Evolutionary conservation across 64 coral and sea anemone species (phyloP).

Genomic region (Dendrophyllia cribrosa): DNA sequence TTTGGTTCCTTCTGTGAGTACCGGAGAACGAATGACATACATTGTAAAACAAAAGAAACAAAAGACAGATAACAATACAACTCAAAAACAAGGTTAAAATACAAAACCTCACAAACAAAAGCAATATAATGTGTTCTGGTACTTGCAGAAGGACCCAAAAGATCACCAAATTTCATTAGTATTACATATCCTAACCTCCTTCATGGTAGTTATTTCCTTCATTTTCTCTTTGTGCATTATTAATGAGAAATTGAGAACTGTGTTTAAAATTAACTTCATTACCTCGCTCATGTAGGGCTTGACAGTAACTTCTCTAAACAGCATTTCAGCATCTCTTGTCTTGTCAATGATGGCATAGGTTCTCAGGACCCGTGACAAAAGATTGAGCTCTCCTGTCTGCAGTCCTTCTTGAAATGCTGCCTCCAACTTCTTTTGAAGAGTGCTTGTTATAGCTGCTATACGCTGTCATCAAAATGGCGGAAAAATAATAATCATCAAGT

Average conservation of each 20-base stretch:
- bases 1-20: too few relatives aligned
- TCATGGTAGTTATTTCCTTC: neutral
- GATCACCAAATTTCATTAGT: neutral
- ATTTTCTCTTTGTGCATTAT: neutral
- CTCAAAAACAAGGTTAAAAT: too few relatives aligned
- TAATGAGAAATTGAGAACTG: neutral
- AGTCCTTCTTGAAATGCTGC: slow-evolving; percentile 94
- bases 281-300: slow-evolving; percentile 95
- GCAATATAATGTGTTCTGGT: too few relatives aligned
- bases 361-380: slow-evolving; percentile 79
- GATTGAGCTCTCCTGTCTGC: slow-evolving; percentile 71
- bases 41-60: too few relatives aligned
- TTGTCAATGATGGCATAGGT: slow-evolving; percentile 99
- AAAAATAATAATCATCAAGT: neutral
- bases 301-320: slow-evolving; percentile 93
- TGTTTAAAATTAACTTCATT: neutral
- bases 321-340: slow-evolving; percentile 90
- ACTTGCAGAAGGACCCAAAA: neutral
- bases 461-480: slow-evolving; percentile 47
- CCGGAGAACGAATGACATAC: too few relatives aligned
- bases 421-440: slow-evolving; percentile 97
- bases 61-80: too few relatives aligned
- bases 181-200: neutral
- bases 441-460: slow-evolving; percentile 94
- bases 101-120: too few relatives aligned